A percentile compares a stretch with the other conserved stretches of the same genome.
These are phyloP conservation scores for Andrena chrysosceles DNA, from an alignment of 2,888 invertebrate species.

Conservation along the genomic window DNA sequence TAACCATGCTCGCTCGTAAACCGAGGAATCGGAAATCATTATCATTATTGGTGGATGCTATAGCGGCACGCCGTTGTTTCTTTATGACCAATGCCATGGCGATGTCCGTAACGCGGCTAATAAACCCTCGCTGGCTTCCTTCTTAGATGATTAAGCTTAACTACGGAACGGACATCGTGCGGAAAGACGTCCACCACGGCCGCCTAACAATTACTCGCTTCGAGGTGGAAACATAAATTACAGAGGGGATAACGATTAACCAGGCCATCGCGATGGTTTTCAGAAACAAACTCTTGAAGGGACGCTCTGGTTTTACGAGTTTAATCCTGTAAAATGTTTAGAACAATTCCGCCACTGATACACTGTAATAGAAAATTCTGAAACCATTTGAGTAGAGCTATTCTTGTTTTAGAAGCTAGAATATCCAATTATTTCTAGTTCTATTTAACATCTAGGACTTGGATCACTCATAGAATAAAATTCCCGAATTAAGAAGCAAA, in stretches of 20 bases:
- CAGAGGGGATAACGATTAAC: background rate
- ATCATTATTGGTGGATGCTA: conserved; percentile 36
- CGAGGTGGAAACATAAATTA: conserved; percentile 2
- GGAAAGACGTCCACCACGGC: background rate
- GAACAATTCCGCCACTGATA: background rate
- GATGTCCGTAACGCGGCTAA: conserved; percentile 8
- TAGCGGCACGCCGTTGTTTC: conserved; percentile 5
- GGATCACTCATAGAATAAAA: too few species aligned
- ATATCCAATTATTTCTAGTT: background rate
- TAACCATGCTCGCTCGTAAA: conserved; percentile 21
- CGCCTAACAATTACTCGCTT: conserved; percentile 15
- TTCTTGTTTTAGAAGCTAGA: background rate
- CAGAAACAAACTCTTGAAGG: background rate
- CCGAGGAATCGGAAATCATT: conserved; percentile 42
- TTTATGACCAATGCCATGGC: conserved; percentile 9
- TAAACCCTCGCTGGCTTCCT: conserved; percentile 33
- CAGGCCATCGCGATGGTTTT: background rate
- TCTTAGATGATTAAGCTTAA: conserved; percentile 23
- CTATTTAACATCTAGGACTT: background rate
- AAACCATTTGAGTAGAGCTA: background rate
- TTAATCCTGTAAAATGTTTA: background rate
- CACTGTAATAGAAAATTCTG: background rate
- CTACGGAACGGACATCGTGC: background rate
- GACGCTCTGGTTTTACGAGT: background rate
- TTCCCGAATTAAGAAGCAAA: too few species aligned